Evolutionary conservation across 1,140 invertebrate genomes (phyloP), one percentile per base, ranked within the genome.

Genomic region (Sesamia nonagrioides): DNA sequence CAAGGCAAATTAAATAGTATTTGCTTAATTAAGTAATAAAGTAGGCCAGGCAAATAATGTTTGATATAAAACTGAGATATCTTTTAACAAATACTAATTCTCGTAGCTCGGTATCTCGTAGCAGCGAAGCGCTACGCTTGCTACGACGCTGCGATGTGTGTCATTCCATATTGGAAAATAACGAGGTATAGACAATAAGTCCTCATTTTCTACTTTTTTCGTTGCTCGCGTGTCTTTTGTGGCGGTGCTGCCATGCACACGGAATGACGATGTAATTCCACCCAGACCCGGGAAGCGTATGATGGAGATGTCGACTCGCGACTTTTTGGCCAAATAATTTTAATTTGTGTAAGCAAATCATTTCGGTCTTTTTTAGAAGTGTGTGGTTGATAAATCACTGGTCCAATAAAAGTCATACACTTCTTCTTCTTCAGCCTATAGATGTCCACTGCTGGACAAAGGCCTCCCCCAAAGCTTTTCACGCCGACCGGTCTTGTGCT

Each of bases 181-280:
- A 71, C 45, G 72, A 75, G 58, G 8, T 15, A 60, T 60, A 60
- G 56, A 74, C 72, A 75, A 48, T 75, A 71, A 71, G 27, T 71
- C 33, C 33, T 71, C 68, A 54, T 71, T 73, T 56, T 52, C 15
- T 52, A 76, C 42, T 61, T 61, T 77, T 77, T 77, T 66, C 27
- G 35, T 52, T 21, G 45, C 13, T 37, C 27, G 21, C 40, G 27
- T 61, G 42, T 63, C 74, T 27, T 52, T 66, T 66, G 74, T 52
- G 48, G 58, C 5, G 45, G 33, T 4, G 1, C 60, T 17, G 17
- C 60, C 74, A 52, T 77, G 61, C 74, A 68, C 18, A 66, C 58
- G 42, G 40, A 17, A 77, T 66, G 60, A 52, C 48, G 74, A 6
- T 61, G 61, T 77, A 68, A 77, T 68, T 66, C 60, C 17, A 66